Evolutionary conservation across 2,113 vertebrate genomes (phyloP), one percentile per base, ranked within the genome.

Genomic region (Myiozetetes cayanensis): DNA sequence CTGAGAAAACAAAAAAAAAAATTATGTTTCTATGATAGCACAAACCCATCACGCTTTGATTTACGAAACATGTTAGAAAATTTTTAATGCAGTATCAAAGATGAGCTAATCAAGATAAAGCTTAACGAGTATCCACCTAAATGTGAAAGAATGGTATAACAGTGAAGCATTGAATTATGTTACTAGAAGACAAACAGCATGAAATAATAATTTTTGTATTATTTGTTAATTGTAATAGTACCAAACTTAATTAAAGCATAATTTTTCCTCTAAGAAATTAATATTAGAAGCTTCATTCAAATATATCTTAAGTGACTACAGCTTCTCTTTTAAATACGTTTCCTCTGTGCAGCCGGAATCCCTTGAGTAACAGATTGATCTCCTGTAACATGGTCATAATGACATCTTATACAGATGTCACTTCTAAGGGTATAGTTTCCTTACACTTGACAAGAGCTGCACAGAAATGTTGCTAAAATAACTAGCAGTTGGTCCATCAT

Each of bases 101-200:
- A 85, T 78, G 44, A 87, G n/a, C 68, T 94, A 77, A 93, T 95
- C 50, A 81, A 85, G 79, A 96, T 90, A 96, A 95, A 94, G 82
- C 81, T 93, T 97, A 94, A 95, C 93, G 55, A 96, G 56, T 96
- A 94, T 96, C 94, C n/a, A 93, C 97, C 85, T 96, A 71, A 91
- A 70, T 78, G 39, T 33, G 62, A 74, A 83, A 78, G 41, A 86
- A 63, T 7, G 52, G 18, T 39, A 78, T 44, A 70, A 78, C 11
- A 50, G 9, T 63, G 62, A 67, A 82, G 14, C 7, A 37, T 88
- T 85, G 21, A 30, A 18, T 93, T 86, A 56, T 31, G 3, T 96
- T 71, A 95, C 43, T 77, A 71, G 31, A 83, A 68, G 39, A 56
- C 52, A 66, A 35, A 39, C 25, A 16, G 72, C 56, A 41, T 47